Evolutionary conservation across 1,140 invertebrate genomes (phyloP).

Genomic region (Solen grandis): DNA sequence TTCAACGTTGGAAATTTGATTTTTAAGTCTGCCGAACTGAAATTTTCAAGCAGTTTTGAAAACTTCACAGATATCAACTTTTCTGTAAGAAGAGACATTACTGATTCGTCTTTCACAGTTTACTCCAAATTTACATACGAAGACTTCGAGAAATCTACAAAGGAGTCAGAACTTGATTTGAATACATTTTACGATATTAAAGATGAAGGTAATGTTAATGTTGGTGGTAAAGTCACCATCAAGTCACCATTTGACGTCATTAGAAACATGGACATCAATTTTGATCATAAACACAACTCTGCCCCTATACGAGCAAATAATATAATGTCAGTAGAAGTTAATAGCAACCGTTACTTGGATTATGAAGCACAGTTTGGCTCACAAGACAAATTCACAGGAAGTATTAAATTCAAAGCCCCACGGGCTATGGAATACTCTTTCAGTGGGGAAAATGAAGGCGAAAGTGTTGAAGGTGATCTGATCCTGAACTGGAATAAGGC

Average conservation of each 20-base stretch:
- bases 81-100: too few species aligned
- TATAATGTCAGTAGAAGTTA: conserved; percentile 51
- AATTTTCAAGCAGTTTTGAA: conserved; percentile 15
- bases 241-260: conserved; percentile 34
- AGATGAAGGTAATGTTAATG: conserved; percentile 17
- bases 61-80: too few species aligned
- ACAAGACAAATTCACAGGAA: conserved; percentile 44
- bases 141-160: too few species aligned
- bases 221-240: conserved; percentile 5
- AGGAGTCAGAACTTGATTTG: too few species aligned
- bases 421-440: conserved; percentile 63
- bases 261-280: conserved; percentile 15
- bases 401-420: conserved; percentile 59
- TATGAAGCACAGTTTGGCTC: conserved; percentile 54
- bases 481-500: conserved; percentile 69
- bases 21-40: too few species aligned
- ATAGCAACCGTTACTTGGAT: conserved; percentile 67
- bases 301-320: conserved; percentile 28
- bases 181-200: too few species aligned
- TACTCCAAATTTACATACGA: too few species aligned
- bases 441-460: conserved; percentile 38
- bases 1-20: too few species aligned
- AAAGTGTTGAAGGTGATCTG: conserved; percentile 58
- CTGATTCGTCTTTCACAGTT: too few species aligned
- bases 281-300: conserved; percentile 27